phyloP scores from a whole-genome alignment of 2,888 invertebrate species.

The Pecten maximus region DNA sequence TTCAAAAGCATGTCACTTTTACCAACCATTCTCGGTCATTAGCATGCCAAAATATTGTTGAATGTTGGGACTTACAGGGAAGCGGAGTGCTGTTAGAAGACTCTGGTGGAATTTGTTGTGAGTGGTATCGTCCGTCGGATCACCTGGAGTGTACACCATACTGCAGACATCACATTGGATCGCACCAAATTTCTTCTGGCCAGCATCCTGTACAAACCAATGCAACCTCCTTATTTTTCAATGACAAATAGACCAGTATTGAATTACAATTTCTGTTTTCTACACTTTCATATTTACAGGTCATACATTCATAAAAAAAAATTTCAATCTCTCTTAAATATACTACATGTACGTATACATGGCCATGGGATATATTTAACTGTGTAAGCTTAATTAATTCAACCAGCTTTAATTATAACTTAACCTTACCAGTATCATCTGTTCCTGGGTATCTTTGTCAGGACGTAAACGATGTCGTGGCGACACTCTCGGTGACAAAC shows the following conservation, averaged over 20 bases:
- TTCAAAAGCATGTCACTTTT: too few relatives aligned
- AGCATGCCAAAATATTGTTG: not conserved
- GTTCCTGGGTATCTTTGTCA: not conserved
- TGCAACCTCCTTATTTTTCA: slow-evolving; percentile 66
- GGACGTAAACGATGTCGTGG: not conserved
- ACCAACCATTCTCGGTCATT: too few relatives aligned
- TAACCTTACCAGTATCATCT: slow-evolving; percentile 12
- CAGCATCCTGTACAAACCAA: slow-evolving; percentile 79
- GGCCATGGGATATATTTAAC: too few relatives aligned
- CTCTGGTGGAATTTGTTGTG: slow-evolving; percentile 78
- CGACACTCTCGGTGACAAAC: not conserved
- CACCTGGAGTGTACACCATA: slow-evolving; percentile 78
- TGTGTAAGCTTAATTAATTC: too few relatives aligned
- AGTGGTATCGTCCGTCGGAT: slow-evolving; percentile 76
- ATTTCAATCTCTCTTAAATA: too few relatives aligned
- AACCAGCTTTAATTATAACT: not conserved
- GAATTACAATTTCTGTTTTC: too few relatives aligned
- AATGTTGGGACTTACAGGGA: slow-evolving; percentile 76
- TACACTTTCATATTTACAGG: too few relatives aligned
- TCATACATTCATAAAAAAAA: too few relatives aligned
- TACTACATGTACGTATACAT: too few relatives aligned
- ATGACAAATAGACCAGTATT: not conserved
- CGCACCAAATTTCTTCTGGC: slow-evolving; percentile 79
- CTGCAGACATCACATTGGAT: slow-evolving; percentile 79
- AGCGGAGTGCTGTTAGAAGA: slow-evolving; percentile 74